Evolutionary conservation across 2,888 invertebrate species (phyloP).

Genomic region (Cacoxenus indagator): DNA sequence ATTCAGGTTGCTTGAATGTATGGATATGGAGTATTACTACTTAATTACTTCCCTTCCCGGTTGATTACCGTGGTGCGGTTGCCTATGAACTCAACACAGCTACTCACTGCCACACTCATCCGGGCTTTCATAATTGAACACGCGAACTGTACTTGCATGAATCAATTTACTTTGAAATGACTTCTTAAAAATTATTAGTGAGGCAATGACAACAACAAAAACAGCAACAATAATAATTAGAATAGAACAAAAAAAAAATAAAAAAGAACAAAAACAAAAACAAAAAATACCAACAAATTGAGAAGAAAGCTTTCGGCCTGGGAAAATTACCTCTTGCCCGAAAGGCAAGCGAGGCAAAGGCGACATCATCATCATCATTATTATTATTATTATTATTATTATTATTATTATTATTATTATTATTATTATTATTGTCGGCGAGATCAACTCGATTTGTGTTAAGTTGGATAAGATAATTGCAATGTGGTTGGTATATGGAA

Average conservation of each 20-base stretch:
- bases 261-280: background rate
- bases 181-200: too few species aligned
- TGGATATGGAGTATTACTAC: too few species aligned
- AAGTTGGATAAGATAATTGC: background rate
- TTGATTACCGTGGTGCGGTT: too few species aligned
- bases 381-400: too few species aligned
- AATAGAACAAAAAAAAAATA: background rate
- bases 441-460: background rate
- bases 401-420: too few species aligned
- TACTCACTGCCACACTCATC: too few species aligned
- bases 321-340: background rate
- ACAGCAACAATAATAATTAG: background rate
- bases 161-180: conserved; percentile 13
- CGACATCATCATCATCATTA: too few species aligned
- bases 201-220: too few species aligned
- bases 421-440: too few species aligned
- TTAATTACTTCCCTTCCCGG: too few species aligned
- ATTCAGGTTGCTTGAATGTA: too few species aligned
- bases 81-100: too few species aligned
- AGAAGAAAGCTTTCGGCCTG: background rate
- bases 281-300: background rate
- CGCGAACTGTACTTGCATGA: conserved; percentile 47
- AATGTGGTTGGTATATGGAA: background rate
- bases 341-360: background rate
- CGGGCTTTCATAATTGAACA: conserved; percentile 58